Conservation (phyloP, 2,797 vertebrate species). For the Chaetophractus vellerosus region DNA sequence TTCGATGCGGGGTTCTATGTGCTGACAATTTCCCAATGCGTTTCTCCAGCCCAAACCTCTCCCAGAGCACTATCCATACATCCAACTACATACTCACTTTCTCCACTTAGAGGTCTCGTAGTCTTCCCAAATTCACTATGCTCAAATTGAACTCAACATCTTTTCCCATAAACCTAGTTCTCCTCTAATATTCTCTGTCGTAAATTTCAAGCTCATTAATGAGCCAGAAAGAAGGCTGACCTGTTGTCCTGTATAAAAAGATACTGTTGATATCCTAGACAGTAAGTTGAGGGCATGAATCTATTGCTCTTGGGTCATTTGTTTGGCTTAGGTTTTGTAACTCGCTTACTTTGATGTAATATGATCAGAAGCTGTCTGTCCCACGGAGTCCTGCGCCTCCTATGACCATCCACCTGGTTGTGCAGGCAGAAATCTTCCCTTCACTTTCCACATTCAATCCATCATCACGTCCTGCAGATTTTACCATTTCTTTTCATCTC, state of each 20-base stretch:
- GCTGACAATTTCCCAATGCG: neutral
- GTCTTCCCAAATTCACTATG: neutral
- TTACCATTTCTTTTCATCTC: neutral
- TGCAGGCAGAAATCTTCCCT: neutral
- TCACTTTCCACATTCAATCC: neutral
- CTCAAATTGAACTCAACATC: neutral
- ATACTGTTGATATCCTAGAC: neutral
- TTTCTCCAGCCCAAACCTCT: neutral
- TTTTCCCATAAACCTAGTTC: neutral
- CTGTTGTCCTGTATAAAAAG: conserved; percentile 42
- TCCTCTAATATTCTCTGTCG: neutral
- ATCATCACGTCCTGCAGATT: neutral
- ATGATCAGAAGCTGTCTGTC: neutral
- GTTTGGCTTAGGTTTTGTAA: conserved; percentile 22
- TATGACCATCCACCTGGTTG: rapidly evolving
- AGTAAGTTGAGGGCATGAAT: neutral
- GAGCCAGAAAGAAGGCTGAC: conserved; percentile 4
- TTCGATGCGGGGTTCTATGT: neutral
- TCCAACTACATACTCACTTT: neutral
- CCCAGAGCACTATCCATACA: neutral
- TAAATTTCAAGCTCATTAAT: neutral
- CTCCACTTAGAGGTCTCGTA: neutral
- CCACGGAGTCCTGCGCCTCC: neutral
- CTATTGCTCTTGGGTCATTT: neutral
- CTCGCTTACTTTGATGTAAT: neutral